Base-by-base conservation (phyloP, 1,140 invertebrate species). In the Camponotus pennsylvanicus region DNA sequence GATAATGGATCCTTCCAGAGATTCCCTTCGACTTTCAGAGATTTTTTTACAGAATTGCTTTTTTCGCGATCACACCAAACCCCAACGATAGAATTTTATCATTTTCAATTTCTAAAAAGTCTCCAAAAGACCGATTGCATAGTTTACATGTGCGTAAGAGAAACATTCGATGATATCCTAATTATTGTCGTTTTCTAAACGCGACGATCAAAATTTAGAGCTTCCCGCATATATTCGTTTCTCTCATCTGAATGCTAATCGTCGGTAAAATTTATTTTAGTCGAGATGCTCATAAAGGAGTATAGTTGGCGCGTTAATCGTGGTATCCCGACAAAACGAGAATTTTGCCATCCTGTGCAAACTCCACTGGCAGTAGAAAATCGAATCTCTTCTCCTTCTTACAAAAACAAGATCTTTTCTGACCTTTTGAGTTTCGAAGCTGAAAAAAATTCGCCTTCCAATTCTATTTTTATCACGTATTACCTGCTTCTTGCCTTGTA, bases 271-370 rank as follows among this genome's bases (percentile, higher is more conserved):
- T 70, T 80, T 80, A 80, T 66, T n/a, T 80, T 70, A 80, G 63
- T 3, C 49, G 18, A 8, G 15, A 18, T 13, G 63, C 42, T 69
- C 63, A 79, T 80, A 80, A 80, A 34, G 64, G 45, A 80, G n/a
- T 37, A 66, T 80, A 70, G 49, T 37, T 67, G 63, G 45, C 63
- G 77, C 77, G 45, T 75, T 89, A 75, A 42, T 27, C 42, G 57
- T 32, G 11, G 73, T 67, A 85, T 78, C 67, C 55, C 9, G 49
- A 70, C 52, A 82, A 69, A 69, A 80, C 87, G 83, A 88, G 42
- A 34, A 78, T 55, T 64, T 85, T 21, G 21, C 73, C 70, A 76
- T 76, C 76, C 83, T 64, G 45, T 63, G 59, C 83, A 76, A 88
- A 85, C 34, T 69, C 52, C 66, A 71, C 59, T 55, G 49, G 61